Conservation (phyloP, 2,888 invertebrate species). For the Blera fallax region DNA sequence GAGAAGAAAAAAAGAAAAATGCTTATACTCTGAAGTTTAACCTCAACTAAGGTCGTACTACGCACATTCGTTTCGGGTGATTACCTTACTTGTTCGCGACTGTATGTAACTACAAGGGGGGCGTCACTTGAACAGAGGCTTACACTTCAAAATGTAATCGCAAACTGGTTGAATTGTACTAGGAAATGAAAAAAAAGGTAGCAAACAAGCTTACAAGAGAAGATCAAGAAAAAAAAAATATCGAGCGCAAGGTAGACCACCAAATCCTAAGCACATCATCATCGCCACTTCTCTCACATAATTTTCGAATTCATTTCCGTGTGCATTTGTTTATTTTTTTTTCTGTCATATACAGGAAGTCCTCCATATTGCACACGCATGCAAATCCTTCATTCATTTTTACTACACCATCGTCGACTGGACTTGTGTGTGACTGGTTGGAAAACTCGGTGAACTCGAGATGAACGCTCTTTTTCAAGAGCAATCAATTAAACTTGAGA, state of each 20-base stretch:
- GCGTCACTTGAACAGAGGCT: slow-evolving; percentile 18
- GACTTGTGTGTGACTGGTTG: not conserved
- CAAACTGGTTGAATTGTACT: not conserved
- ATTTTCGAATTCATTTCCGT: slow-evolving; percentile 39
- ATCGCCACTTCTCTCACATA: not conserved
- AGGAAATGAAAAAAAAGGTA: slow-evolving; percentile 22
- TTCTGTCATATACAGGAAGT: slow-evolving; percentile 40
- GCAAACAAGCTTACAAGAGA: not conserved
- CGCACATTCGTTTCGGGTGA: slow-evolving; percentile 50
- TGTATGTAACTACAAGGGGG: not conserved
- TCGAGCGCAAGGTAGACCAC: slow-evolving; percentile 40
- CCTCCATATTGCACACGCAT: slow-evolving; percentile 32
- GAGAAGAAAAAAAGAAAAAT: not conserved
- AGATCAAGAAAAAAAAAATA: not conserved
- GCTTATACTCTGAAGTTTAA: slow-evolving; percentile 43
- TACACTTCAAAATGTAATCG: not conserved
- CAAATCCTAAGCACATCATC: slow-evolving; percentile 8
- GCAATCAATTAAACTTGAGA: slow-evolving; percentile 67
- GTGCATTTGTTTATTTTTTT: slow-evolving; percentile 8
- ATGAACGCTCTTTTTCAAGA: slow-evolving; percentile 66
- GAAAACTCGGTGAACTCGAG: slow-evolving; percentile 48
- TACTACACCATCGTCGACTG: not conserved
- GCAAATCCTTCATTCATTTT: slow-evolving; percentile 38
- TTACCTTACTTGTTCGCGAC: slow-evolving; percentile 30
- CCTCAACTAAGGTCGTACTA: slow-evolving; percentile 58